Evolutionary conservation across 2,113 vertebrate genomes (phyloP).

Genomic region (Sceloporus tristichus): DNA sequence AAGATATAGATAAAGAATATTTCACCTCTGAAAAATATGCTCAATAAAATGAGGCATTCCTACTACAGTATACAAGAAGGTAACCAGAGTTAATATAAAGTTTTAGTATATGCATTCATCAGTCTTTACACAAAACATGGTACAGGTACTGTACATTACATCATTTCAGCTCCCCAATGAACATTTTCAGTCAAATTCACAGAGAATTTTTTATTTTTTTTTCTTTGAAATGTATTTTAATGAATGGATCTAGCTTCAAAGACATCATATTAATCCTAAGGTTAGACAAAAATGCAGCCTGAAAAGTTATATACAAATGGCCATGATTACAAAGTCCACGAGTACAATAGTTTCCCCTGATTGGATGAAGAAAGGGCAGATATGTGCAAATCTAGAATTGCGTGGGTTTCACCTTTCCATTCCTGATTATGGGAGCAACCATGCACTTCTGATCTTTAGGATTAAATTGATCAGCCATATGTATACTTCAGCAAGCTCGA

Average conservation of each 20-base stretch:
- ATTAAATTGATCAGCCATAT: neutral
- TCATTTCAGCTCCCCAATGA: slow-evolving; percentile 39
- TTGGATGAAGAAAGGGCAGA: neutral
- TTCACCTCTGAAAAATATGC: slow-evolving; percentile 60
- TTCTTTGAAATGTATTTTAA: slow-evolving; percentile 20
- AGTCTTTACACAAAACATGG: slow-evolving; percentile 63
- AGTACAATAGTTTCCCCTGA: neutral
- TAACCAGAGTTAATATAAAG: slow-evolving; percentile 57
- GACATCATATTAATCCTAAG: slow-evolving; percentile 3
- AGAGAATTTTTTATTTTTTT: slow-evolving; percentile 36
- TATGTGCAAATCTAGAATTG: neutral
- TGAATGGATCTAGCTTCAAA: slow-evolving; percentile 30
- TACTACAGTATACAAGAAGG: slow-evolving; percentile 64
- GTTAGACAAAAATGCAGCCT: slow-evolving; percentile 10
- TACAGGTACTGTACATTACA: slow-evolving; percentile 55
- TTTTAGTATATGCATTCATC: slow-evolving; percentile 62
- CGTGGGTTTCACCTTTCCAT: neutral
- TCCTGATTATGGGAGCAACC: neutral
- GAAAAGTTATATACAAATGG: neutral
- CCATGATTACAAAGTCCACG: neutral
- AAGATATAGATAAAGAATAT: slow-evolving; percentile 48
- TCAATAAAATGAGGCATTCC: slow-evolving; percentile 68
- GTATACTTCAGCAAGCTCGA: neutral
- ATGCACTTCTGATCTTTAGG: neutral
- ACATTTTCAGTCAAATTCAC: slow-evolving; percentile 44